phyloP scores from a whole-genome alignment of 1,140 invertebrate genomes.

The Drusus annulatus region DNA sequence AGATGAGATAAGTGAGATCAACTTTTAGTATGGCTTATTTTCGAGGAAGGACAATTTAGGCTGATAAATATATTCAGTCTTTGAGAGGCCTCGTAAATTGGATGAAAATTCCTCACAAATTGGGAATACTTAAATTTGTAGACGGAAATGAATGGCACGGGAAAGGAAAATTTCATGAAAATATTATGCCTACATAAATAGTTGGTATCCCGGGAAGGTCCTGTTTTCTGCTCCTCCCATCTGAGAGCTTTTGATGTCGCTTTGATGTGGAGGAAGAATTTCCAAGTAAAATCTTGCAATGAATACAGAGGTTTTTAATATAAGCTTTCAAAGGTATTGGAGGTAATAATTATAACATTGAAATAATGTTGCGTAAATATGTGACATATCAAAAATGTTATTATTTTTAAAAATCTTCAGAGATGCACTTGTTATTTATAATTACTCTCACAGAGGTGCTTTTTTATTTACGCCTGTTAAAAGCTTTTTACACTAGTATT shows the following conservation, averaged over 20 bases:
- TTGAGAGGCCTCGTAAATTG: slow-evolving; percentile 7
- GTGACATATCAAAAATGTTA: too few relatives aligned
- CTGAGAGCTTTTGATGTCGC: slow-evolving; percentile 21
- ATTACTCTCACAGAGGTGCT: too few relatives aligned
- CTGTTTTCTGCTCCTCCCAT: slow-evolving; percentile 25
- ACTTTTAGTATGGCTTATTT: not conserved
- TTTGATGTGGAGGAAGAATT: slow-evolving; percentile 36
- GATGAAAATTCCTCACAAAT: slow-evolving; percentile 13
- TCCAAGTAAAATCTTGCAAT: slow-evolving; percentile 25
- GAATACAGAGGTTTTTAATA: slow-evolving; percentile 1
- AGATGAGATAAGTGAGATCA: too few relatives aligned
- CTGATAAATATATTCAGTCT: not conserved
- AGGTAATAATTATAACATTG: too few relatives aligned
- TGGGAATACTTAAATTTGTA: slow-evolving; percentile 34
- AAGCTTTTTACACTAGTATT: too few relatives aligned
- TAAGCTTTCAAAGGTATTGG: too few relatives aligned
- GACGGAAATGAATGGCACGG: not conserved
- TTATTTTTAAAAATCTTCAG: too few relatives aligned
- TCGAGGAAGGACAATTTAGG: too few relatives aligned
- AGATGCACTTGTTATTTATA: too few relatives aligned
- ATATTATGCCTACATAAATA: slow-evolving; percentile 32
- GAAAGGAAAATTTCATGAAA: slow-evolving; percentile 27
- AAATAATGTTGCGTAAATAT: too few relatives aligned
- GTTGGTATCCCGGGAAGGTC: not conserved
- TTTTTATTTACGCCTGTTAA: too few relatives aligned